These are phyloP conservation scores for Zaprionus africanus DNA, from an alignment of 1,140 invertebrate species.

Conservation along the genomic window DNA sequence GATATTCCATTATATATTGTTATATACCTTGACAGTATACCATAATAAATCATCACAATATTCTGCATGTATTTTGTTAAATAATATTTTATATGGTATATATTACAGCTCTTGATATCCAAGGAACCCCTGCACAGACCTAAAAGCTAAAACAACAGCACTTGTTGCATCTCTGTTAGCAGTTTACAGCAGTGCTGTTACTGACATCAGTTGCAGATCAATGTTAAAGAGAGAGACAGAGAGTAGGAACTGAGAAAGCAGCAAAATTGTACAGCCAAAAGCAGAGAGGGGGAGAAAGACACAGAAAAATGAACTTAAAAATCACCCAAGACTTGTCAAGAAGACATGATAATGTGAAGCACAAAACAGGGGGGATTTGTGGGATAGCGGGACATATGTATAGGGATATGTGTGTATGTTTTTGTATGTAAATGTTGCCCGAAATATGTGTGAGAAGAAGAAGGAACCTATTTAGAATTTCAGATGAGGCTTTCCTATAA, in stretches of 20 bases:
- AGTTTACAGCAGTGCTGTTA: not conserved
- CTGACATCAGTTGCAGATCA: constrained; percentile 3
- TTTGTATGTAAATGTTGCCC: not conserved
- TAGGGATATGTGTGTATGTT: not conserved
- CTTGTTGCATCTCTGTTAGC: not conserved
- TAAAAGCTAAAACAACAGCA: not conserved
- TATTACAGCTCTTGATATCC: too few relatives aligned
- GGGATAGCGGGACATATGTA: not conserved
- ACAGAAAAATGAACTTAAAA: not conserved
- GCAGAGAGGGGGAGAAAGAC: not conserved
- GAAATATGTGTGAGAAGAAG: not conserved
- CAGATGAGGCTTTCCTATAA: not conserved
- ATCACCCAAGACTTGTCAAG: not conserved
- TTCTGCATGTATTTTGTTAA: too few relatives aligned
- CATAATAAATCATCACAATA: too few relatives aligned
- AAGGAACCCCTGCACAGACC: too few relatives aligned
- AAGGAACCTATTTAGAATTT: constrained; percentile 25
- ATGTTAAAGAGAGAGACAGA: constrained; percentile 4
- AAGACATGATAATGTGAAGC: constrained; percentile 2
- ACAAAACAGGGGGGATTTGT: not conserved
- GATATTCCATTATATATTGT: too few relatives aligned
- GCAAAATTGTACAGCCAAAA: not conserved
- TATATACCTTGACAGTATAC: too few relatives aligned
- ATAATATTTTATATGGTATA: too few relatives aligned
- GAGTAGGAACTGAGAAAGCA: not conserved